Evolutionary conservation across 2,113 vertebrate genomes (phyloP), one percentile per base, ranked within the genome.

Genomic region (Pachycephala philippinensis): DNA sequence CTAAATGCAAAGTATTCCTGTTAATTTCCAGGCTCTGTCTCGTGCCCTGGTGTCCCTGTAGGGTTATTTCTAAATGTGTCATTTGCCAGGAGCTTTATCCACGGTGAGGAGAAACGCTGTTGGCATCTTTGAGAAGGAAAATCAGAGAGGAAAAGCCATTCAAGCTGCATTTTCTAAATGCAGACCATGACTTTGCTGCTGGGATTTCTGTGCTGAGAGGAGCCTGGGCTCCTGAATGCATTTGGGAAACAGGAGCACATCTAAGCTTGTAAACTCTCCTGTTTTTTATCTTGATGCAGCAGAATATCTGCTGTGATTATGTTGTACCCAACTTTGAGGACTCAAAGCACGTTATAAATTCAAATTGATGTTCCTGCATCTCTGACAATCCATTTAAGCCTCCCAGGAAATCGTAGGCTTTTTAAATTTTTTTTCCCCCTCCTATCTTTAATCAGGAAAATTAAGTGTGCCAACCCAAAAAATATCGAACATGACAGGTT

Each of bases 201-300:
- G 50, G 61, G 70, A 71, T 85, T 95, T 89, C 35, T 85, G 78
- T 88, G 49, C 66, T 37, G 84, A 89, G 53, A 71, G 84, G 37
- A 79, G 50, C 65, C 74, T 33, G 61, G 53, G 65, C 65, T 87
- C 69, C 64, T 39, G 37, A 54, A 45, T 4, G 15, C 7, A 0
- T 40, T 3, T 44, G 77, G 70, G 83, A 60, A 60, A 30, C 3
- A 9, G 69, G 65, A 91, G 24, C 78, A 27, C 53, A 15, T 33
- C 8, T 27, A 78, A 85, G 78, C 95, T 76, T 84, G 78, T 74
- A 66, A 83, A 75, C 40, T 60, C 91, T 59, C 53, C 70, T 87
- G 70, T 19, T 86, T 85, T 85, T 94, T 89, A 80, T 85, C 81
- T 91, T 91, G 76, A 85, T 76, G 81, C 84, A 91, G 87, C 49